A percentile compares a stretch with the other conserved stretches of the same genome.
phyloP scores from a whole-genome alignment of 23 tunicate species.

The Halocynthia roretzi region DNA sequence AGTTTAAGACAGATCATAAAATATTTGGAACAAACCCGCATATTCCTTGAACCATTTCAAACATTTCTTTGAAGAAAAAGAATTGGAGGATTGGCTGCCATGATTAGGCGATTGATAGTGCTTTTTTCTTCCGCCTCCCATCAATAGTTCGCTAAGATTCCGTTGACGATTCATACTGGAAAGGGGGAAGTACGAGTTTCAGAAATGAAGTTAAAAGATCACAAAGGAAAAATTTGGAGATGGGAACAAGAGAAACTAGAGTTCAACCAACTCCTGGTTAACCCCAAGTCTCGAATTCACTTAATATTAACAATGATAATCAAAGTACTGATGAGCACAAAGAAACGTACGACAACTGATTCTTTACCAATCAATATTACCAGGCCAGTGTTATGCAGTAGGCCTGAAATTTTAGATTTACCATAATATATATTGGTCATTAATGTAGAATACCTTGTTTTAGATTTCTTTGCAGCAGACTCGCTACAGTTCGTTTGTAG shows the following conservation, averaged over 20 bases:
- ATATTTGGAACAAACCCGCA: conserved; percentile 26
- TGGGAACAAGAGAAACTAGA: no score
- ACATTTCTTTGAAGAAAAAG: conserved; percentile 54
- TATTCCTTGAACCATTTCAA: conserved; percentile 55
- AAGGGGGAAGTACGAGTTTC: no score
- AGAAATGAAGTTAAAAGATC: no score
- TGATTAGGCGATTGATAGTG: not conserved
- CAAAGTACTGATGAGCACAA: no score
- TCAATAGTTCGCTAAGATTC: not conserved
- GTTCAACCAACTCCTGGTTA: no score
- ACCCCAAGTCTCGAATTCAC: no score
- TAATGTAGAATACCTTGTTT: not conserved
- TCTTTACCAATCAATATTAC: not conserved
- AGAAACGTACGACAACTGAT: not conserved
- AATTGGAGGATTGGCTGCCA: not conserved
- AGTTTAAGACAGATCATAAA: no score
- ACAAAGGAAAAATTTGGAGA: no score
- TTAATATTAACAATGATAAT: no score
- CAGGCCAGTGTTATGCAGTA: not conserved
- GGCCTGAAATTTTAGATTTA: no score
- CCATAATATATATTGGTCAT: no score
- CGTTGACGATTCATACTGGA: conserved; percentile 10
- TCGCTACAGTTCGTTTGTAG: not conserved
- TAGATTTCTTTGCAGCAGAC: conserved; percentile 2
- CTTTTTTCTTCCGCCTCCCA: not conserved